Conservation (phyloP, 2,888 invertebrate genomes). For the Eulithis testata region DNA sequence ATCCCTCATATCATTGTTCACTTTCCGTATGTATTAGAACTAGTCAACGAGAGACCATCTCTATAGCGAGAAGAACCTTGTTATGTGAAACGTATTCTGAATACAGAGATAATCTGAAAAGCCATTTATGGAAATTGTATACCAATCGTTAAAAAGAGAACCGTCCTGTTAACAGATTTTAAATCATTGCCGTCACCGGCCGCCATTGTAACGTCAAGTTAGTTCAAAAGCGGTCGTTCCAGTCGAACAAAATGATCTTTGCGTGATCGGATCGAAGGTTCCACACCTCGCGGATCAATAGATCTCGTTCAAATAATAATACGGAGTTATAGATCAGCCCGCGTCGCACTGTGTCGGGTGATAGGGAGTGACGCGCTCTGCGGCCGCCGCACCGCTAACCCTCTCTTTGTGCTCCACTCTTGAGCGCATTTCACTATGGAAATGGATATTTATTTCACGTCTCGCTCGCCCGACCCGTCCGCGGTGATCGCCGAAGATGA, state of each 20-base stretch:
- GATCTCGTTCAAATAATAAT: conserved; percentile 84
- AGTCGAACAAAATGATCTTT: conserved; percentile 83
- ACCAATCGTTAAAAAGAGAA: conserved; percentile 84
- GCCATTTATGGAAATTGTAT: conserved; percentile 84
- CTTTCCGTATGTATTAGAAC: conserved; percentile 47
- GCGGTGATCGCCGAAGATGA: conserved; percentile 79
- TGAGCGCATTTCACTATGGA: conserved; percentile 77
- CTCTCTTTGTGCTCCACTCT: conserved; percentile 57
- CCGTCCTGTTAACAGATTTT: conserved; percentile 84
- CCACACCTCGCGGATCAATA: conserved; percentile 83
- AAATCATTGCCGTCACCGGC: conserved; percentile 83
- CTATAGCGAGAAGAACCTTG: conserved; percentile 61
- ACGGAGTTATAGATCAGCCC: conserved; percentile 82
- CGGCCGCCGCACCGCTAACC: conserved; percentile 39
- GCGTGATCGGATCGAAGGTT: conserved; percentile 74
- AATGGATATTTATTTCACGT: conserved; percentile 81
- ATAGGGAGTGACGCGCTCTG: conserved; percentile 55
- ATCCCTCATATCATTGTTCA: conserved; percentile 64
- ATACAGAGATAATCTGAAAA: conserved; percentile 75
- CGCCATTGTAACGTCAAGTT: conserved; percentile 83
- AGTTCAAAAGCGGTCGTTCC: conserved; percentile 82
- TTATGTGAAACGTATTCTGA: conserved; percentile 70
- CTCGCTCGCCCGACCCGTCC: conserved; percentile 66
- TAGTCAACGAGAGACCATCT: conserved; percentile 42
- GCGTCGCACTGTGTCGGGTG: conserved; percentile 45